Evolutionary conservation across 2,113 vertebrate genomes (phyloP), one percentile per base, ranked within the genome.

Genomic region (Loxodonta africana): DNA sequence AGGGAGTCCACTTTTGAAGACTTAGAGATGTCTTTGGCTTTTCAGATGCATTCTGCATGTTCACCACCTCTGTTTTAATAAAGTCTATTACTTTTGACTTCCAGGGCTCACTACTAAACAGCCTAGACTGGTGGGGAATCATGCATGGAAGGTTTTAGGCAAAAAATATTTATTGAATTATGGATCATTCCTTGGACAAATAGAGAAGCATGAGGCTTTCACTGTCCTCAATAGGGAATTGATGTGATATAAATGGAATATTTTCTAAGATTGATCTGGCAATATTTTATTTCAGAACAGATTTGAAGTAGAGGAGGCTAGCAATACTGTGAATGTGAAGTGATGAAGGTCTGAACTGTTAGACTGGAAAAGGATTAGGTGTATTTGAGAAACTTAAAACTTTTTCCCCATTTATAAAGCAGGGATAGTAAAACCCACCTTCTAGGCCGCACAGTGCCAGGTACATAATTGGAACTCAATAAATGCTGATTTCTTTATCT

Each of bases 1-100:
- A 91, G 78, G 85, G 77, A 25, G 46, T 74, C 83, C 76, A 44
- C 65, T 81, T 92, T 92, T 80, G 62, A 80, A 57, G 37, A 4
- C 14, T 62, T 92, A 51, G 51, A 83, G 11, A 65, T 93, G 77
- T 73, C 37, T 82, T 96, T 90, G 73, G 44, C n/a, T 84, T 95
- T 65, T 53, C 63, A 83, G 18, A 28, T 48, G 57, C 9, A 4
- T 69, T 91, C 53, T 80, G 37, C 0, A 69, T 65, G 63, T 77
- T 84, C 78, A 69, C 0, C 44, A 83, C 11, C 37, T 82, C n/a
- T 94, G 57, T 81, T 74, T 92, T 94, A 73, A 87, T 94, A 74
- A 83, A 73, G 8, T 57, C 33, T 44, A 0, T 86, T 76, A 30
- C 71, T 87, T 90, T 51, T 18, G 63, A 62, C 51, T 87, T 63